Evolutionary conservation across 2,113 vertebrate species (phyloP), one percentile per base, ranked within the genome.

Genomic region (Aepyceros melampus): DNA sequence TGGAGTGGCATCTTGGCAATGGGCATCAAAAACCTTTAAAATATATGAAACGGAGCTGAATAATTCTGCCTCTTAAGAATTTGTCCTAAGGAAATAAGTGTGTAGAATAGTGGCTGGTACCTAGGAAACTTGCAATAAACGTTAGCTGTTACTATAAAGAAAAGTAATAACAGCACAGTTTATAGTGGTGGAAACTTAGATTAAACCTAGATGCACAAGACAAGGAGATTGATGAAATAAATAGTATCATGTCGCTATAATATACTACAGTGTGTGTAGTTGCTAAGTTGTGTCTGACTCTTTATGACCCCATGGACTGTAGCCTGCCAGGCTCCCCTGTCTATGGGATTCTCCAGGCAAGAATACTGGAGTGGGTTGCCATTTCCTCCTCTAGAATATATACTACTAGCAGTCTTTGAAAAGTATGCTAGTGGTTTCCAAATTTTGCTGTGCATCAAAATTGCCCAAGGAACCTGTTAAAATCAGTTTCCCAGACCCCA

Each of bases 201-300:
- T 78, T 43, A 86, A 89, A 40, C 15, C 29, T 93, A 49, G 45
- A 33, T 84, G n/a, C 45, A n/a, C 56, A 71, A 94, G 87, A 89
- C 74, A 91, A 95, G 36, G 45, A 91, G 33, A 79, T 8, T 23
- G 79, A 90, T 83, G 92, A 94, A 91, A 87, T 74, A 90, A 93
- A 74, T 82, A 33, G 14, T 51, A 64, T 88, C 21, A 74, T 82
- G 33, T 93, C 5, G 60, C 4, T 43, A 64, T 43, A 92, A 58
- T 79, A 74, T 6, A 49, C 36, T 74, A 74, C 4, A 16, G 67
- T 40, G n/a, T 71, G n/a, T 71, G 67, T 71, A 71, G 67, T 12
- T 23, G 19, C 67, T 21, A 36, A 71, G 19, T 71, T 40, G 19
- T 71, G 19, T 71, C n/a, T 1, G 5, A 40, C 67, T 71, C 19